phyloP scores from a whole-genome alignment of 2,888 invertebrate genomes.

The Abrostola triplasia region DNA sequence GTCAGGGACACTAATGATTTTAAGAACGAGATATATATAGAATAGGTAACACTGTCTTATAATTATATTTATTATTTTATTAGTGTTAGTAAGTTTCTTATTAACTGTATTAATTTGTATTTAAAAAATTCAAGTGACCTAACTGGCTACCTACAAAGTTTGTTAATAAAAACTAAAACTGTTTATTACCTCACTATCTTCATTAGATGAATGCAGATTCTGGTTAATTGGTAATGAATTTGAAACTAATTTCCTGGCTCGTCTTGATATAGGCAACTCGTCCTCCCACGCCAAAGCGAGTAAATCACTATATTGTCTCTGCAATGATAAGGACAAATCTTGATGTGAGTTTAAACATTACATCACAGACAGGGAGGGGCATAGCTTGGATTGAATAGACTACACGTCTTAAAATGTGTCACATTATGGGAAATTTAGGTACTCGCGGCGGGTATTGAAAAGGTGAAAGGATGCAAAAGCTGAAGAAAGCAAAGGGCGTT shows the following conservation, averaged over 20 bases:
- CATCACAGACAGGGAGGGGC: background rate
- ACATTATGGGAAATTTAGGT: too few species aligned
- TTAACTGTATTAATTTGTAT: too few species aligned
- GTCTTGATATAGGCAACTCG: conserved; percentile 91
- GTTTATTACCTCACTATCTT: conserved; percentile 91
- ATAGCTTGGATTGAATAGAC: too few species aligned
- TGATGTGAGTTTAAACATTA: conserved; percentile 5
- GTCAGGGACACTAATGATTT: too few species aligned
- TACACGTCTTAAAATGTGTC: too few species aligned
- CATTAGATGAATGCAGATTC: conserved; percentile 91
- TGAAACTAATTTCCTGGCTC: conserved; percentile 89
- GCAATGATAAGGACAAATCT: conserved; percentile 60
- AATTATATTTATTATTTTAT: too few species aligned
- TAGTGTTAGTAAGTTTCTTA: too few species aligned
- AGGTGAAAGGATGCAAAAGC: too few species aligned
- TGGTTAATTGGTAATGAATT: conserved; percentile 88
- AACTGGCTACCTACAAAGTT: background rate
- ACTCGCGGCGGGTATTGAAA: too few species aligned
- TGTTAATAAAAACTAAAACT: background rate
- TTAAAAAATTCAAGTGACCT: background rate
- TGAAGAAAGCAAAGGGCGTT: too few species aligned
- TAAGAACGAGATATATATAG: too few species aligned
- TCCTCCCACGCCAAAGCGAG: conserved; percentile 97
- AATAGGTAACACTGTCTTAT: too few species aligned
- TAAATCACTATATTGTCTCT: conserved; percentile 96